phyloP scores from a whole-genome alignment of 1,140 invertebrate genomes.

The Brachionus sp. region DNA sequence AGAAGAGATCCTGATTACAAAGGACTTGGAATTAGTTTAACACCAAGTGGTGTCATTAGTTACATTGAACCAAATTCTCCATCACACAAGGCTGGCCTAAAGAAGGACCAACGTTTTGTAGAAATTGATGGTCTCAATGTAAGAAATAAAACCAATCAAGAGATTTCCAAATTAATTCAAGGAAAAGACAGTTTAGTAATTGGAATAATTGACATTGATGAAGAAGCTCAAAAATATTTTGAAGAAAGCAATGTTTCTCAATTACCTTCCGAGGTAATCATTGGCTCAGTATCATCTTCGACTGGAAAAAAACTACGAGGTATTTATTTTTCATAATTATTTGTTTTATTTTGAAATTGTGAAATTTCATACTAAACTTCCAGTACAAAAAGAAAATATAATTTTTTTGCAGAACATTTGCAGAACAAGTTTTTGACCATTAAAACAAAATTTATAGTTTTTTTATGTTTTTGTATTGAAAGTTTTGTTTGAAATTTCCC shows the following conservation, averaged over 20 bases:
- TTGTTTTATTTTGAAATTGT: not conserved
- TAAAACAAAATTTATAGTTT: no score
- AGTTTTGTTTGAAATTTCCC: no score
- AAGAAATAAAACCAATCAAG: not conserved
- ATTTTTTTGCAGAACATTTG: no score
- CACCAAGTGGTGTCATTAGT: constrained; percentile 8
- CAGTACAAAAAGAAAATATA: no score
- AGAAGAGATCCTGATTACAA: constrained; percentile 32
- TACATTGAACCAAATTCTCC: constrained; percentile 31
- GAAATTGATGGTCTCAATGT: constrained; percentile 21
- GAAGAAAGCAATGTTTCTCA: not conserved
- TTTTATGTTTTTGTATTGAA: no score
- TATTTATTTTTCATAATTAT: not conserved
- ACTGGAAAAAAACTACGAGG: constrained; percentile 10
- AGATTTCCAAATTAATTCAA: not conserved
- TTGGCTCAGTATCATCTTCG: not conserved
- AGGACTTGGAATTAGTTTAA: constrained; percentile 18
- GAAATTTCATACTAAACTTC: not conserved
- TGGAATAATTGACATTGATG: constrained; percentile 8
- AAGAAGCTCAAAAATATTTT: not conserved
- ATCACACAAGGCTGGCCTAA: not conserved
- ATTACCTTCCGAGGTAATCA: not conserved
- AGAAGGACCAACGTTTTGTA: constrained; percentile 8
- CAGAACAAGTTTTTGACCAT: no score
- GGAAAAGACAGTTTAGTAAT: constrained; percentile 4